Evolutionary conservation across 2,113 vertebrate genomes (phyloP).

Genomic region (Uropsilus gracilis): DNA sequence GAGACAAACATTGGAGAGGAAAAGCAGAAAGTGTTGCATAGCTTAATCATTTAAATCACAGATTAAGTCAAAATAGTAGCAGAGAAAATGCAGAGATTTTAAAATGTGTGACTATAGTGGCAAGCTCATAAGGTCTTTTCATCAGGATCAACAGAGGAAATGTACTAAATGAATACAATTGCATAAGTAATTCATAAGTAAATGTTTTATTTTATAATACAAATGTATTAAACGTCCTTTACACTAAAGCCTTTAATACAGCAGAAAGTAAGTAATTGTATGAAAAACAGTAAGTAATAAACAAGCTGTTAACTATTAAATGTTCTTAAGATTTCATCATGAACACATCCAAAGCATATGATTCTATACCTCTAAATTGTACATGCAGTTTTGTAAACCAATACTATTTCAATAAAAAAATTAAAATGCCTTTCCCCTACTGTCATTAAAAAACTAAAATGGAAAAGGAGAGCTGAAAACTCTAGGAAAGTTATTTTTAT

Average conservation of each 20-base stretch:
- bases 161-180: conserved; percentile 16
- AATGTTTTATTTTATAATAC: neutral
- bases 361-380: too few species aligned
- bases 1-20: conserved; percentile 27
- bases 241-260: neutral
- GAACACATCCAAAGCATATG: neutral
- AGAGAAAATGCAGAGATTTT: conserved; percentile 36
- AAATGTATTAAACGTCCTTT: neutral
- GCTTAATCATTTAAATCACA: conserved; percentile 62
- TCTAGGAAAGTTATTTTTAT: neutral
- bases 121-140: neutral
- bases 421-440: accelerated
- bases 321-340: neutral
- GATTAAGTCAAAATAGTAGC: conserved; percentile 49
- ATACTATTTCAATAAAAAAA: neutral
- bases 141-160: neutral
- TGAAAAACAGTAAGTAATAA: neutral
- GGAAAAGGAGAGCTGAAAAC: neutral
- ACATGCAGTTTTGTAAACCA: too few species aligned
- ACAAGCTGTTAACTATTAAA: neutral
- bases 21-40: conserved; percentile 48
- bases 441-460: neutral
- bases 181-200: neutral
- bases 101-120: neutral
- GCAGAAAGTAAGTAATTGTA: neutral